phyloP scores from a whole-genome alignment of 2,797 vertebrate genomes.

The Lophotriccus pileatus region DNA sequence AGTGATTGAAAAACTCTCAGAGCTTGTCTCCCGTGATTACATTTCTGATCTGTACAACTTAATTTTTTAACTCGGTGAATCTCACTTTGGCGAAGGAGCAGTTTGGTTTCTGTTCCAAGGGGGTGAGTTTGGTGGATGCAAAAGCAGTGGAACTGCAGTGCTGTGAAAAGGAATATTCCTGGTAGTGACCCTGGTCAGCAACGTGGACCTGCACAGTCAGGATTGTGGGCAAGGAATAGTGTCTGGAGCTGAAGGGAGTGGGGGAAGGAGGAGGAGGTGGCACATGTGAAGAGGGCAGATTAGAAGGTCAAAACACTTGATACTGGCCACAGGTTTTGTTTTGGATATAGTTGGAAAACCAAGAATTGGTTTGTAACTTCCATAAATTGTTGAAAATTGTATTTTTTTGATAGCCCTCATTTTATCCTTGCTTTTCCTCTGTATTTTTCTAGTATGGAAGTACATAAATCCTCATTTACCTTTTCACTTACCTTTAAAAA shows the following conservation, averaged over 20 bases:
- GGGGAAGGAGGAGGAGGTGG: neutral
- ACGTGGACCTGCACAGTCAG: accelerated
- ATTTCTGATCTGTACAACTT: conserved; percentile 83
- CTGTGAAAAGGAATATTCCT: neutral
- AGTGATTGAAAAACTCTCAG: conserved; percentile 84
- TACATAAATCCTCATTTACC: neutral
- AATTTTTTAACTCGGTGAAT: conserved; percentile 78
- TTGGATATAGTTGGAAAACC: neutral
- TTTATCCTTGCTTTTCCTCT: neutral
- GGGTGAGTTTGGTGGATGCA: conserved; percentile 2
- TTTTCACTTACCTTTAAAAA: neutral
- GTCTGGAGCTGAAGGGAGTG: neutral
- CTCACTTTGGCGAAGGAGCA: conserved; percentile 65
- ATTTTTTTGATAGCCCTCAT: neutral
- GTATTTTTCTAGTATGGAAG: neutral
- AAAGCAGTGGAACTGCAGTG: neutral
- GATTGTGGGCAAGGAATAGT: neutral
- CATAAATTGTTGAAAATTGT: neutral
- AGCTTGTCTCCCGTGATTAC: conserved; percentile 83
- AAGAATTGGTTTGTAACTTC: neutral
- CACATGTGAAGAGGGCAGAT: neutral
- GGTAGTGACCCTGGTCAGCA: neutral
- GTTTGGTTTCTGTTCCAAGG: conserved; percentile 44
- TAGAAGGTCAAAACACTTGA: neutral
- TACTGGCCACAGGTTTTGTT: neutral